Conservation (phyloP, 2,113 vertebrate genomes). For the Rhinolophus ferrumequinum region DNA sequence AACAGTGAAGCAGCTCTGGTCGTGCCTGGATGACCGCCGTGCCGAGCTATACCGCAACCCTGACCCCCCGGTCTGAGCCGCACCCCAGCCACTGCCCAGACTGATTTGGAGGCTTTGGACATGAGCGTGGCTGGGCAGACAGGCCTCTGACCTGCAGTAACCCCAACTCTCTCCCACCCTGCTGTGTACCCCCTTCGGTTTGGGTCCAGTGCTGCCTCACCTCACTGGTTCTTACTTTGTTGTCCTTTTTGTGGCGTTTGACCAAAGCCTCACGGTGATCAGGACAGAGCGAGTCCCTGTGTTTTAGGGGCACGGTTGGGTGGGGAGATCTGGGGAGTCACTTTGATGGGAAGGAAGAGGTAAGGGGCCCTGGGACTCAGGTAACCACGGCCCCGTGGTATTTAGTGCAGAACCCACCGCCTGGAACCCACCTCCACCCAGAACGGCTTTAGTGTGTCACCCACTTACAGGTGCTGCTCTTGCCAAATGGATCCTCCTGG, state of each 20-base stretch:
- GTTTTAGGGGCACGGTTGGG: no score
- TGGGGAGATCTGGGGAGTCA: no score
- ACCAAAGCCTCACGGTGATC: background rate
- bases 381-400: accelerated
- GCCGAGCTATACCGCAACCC: background rate
- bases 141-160: no score
- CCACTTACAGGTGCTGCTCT: background rate
- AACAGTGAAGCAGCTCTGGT: accelerated
- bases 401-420: accelerated
- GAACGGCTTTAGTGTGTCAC: accelerated
- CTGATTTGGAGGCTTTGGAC: accelerated
- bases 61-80: background rate
- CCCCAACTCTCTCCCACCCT: no score
- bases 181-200: accelerated
- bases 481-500: background rate
- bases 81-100: accelerated
- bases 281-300: background rate
- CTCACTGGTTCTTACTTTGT: background rate
- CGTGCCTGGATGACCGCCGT: accelerated
- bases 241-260: background rate
- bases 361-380: background rate
- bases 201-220: background rate
- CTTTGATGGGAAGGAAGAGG: background rate
- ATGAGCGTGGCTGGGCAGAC: background rate
- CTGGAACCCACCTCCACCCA: accelerated